Evolutionary conservation across 2,797 vertebrate species (phyloP).

Genomic region (Anguilla megastoma): DNA sequence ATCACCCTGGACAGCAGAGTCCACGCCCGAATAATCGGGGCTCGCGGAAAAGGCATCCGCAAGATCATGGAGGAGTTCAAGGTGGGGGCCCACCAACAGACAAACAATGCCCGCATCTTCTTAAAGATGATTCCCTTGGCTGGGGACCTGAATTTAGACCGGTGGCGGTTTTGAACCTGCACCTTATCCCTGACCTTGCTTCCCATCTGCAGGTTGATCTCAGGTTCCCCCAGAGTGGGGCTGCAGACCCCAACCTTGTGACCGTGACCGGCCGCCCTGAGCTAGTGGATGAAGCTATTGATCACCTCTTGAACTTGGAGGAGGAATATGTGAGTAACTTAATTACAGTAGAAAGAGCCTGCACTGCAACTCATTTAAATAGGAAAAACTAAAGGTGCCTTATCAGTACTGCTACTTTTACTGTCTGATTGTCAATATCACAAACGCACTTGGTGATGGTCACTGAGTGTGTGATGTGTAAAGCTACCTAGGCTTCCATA

Average conservation of each 20-base stretch:
- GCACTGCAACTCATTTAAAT: background rate
- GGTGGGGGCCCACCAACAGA: conserved; percentile 66
- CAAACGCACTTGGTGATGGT: background rate
- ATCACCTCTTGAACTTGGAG: conserved; percentile 96
- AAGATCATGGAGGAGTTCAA: conserved; percentile 99
- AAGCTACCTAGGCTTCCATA: background rate
- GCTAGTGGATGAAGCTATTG: conserved; percentile 96
- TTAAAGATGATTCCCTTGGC: background rate
- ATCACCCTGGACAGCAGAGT: conserved; percentile 92
- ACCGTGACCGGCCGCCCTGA: conserved; percentile 94
- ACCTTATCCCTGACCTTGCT: background rate
- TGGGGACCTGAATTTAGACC: background rate
- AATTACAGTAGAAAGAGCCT: background rate
- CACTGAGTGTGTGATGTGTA: background rate
- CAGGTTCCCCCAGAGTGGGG: conserved; percentile 93
- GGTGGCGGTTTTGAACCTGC: background rate
- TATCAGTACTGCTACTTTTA: background rate
- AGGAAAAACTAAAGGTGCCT: background rate
- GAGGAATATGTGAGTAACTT: conserved; percentile 89
- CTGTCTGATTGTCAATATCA: background rate
- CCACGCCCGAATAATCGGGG: conserved; percentile 94
- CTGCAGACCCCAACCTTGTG: conserved; percentile 90
- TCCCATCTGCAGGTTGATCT: conserved; percentile 84
- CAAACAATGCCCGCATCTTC: background rate
- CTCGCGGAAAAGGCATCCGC: conserved; percentile 95